Evolutionary conservation across 1,140 invertebrate species (phyloP), one percentile per base, ranked within the genome.

Genomic region (Littorina saxatilis): DNA sequence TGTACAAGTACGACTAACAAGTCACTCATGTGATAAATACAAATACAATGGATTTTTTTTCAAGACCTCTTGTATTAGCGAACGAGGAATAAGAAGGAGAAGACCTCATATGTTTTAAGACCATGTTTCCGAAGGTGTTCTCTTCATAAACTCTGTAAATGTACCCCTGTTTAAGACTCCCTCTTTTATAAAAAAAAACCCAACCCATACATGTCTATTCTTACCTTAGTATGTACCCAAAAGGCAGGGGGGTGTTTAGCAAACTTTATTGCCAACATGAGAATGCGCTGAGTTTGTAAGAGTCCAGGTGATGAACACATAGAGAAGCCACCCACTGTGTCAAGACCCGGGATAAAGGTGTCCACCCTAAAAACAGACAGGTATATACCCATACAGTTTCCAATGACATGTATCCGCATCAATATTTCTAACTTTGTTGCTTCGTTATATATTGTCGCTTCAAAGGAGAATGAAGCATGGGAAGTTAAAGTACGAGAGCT

Each of bases 151-250:
- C n/a, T n/a, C n/a, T n/a, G n/a, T n/a, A n/a, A n/a, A n/a, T n/a
- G n/a, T n/a, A n/a, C n/a, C n/a, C n/a, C n/a, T n/a, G n/a, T n/a
- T n/a, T n/a, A n/a, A n/a, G n/a, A n/a, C n/a, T n/a, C n/a, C n/a
- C n/a, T n/a, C n/a, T n/a, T n/a, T n/a, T n/a, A n/a, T n/a, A n/a
- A n/a, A n/a, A n/a, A n/a, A n/a, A n/a, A n/a, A n/a, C n/a, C n/a
- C n/a, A n/a, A n/a, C n/a, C n/a, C n/a, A n/a, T n/a, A n/a, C n/a
- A n/a, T n/a, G n/a, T n/a, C n/a, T n/a, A 32, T 37, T 43, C 76
- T 81, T 75, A 93, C 92, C 86, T 92, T 82, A 52, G 85, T 87
- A 79, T 92, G 91, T 0, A 92, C 83, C 92, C 92, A 93, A 7
- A 84, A 55, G 35, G 91, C 89, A 55, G 92, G 91, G 11, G 92